Evolutionary conservation across 2,888 invertebrate genomes (phyloP).

Genomic region (Proisotoma minuta): DNA sequence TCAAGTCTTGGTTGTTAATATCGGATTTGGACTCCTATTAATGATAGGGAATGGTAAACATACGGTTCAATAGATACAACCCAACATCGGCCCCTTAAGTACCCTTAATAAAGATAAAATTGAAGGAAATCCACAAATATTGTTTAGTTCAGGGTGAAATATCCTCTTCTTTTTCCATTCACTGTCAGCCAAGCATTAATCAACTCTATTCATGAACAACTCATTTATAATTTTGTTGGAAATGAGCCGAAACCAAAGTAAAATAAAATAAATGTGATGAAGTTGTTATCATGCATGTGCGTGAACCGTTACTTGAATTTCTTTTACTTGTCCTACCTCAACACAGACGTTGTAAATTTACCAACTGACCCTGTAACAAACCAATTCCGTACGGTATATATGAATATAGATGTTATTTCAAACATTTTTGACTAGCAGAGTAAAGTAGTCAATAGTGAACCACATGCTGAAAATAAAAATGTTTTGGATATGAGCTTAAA

Average conservation of each 20-base stretch:
- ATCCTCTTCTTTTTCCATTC: slow-evolving; percentile 1
- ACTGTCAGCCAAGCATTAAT: slow-evolving; percentile 20
- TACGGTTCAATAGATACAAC: neutral
- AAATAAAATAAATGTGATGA: neutral
- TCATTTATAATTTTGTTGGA: slow-evolving; percentile 20
- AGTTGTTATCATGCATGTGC: neutral
- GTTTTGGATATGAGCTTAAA: too few relatives aligned
- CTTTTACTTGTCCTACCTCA: neutral
- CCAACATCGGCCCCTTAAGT: slow-evolving; percentile 13
- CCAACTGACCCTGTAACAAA: neutral
- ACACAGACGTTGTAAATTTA: neutral
- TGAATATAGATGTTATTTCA: too few relatives aligned
- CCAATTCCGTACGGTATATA: too few relatives aligned
- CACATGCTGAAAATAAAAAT: too few relatives aligned
- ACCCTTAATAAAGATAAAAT: slow-evolving; percentile 14
- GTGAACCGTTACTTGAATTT: too few relatives aligned
- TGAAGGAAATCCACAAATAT: slow-evolving; percentile 6
- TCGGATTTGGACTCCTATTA: neutral
- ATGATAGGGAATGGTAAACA: neutral
- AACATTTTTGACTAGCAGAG: too few relatives aligned
- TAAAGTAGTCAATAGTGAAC: too few relatives aligned
- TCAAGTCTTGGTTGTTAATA: neutral
- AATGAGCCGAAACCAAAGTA: slow-evolving; percentile 8
- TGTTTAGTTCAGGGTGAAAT: neutral
- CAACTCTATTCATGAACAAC: slow-evolving; percentile 16